phyloP scores from a whole-genome alignment of 2,888 invertebrate genomes.

The Drosophila niveifrons region DNA sequence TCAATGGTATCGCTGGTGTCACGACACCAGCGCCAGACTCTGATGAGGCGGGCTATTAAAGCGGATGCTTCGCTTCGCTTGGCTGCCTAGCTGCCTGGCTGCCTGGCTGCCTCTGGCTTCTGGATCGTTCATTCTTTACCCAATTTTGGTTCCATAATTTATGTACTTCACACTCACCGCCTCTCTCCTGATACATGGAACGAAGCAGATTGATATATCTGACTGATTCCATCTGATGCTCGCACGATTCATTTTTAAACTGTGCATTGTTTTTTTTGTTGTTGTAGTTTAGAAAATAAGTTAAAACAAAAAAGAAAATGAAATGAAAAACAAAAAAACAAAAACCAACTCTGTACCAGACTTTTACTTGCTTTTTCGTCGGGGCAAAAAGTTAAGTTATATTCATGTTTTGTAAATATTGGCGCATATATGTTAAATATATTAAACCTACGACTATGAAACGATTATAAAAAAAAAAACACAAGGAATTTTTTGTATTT shows the following conservation, averaged over 20 bases:
- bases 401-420: conserved; percentile 79
- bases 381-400: conserved; percentile 58
- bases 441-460: conserved; percentile 39
- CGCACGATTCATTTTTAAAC: conserved; percentile 42
- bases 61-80: no score
- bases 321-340: background rate
- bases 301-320: conserved; percentile 10
- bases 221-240: conserved; percentile 35
- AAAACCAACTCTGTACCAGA: conserved; percentile 41
- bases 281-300: conserved; percentile 55
- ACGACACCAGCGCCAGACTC: conserved; percentile 83
- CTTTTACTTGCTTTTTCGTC: conserved; percentile 51
- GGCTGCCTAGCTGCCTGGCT: no score
- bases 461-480: conserved; percentile 37
- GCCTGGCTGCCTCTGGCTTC: no score
- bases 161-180: conserved; percentile 1
- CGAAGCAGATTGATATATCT: conserved; percentile 5
- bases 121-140: conserved; percentile 25
- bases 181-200: conserved; percentile 18
- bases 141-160: conserved; percentile 49
- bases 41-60: conserved; percentile 84
- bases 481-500: conserved; percentile 18
- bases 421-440: conserved; percentile 54
- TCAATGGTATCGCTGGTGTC: conserved; percentile 68
- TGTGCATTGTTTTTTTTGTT: conserved; percentile 44